These are phyloP conservation scores for Stegostoma tigrinum DNA, from an alignment of 2,113 vertebrate genomes.

Conservation along the genomic window DNA sequence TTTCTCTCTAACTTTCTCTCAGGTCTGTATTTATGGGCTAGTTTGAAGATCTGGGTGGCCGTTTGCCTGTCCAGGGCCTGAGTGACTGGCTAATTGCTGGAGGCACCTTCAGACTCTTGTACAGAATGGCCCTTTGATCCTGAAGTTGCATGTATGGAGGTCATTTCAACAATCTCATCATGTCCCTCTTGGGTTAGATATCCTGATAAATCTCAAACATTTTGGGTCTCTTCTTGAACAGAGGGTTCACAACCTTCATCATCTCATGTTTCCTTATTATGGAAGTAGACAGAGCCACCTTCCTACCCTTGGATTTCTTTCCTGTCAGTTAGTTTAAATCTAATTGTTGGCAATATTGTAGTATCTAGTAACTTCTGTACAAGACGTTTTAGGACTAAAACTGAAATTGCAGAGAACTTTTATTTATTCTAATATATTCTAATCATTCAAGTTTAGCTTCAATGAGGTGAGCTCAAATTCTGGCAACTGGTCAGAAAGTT, in stretches of 20 bases:
- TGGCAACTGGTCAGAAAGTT: neutral
- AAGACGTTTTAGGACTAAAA: neutral
- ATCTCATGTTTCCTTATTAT: no score
- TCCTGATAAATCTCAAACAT: conserved; percentile 64
- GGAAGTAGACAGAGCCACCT: no score
- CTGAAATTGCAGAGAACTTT: neutral
- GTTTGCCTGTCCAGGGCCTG: conserved; percentile 95
- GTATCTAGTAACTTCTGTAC: neutral
- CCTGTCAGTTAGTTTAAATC: neutral
- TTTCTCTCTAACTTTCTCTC: conserved; percentile 95
- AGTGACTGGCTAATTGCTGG: conserved; percentile 93
- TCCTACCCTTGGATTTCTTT: no score
- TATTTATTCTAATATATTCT: neutral
- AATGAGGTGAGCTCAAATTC: no score
- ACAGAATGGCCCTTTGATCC: conserved; percentile 87
- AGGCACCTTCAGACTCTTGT: conserved; percentile 92
- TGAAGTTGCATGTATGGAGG: conserved; percentile 89
- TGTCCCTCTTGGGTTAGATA: conserved; percentile 91
- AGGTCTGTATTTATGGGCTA: conserved; percentile 93
- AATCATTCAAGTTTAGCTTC: neutral
- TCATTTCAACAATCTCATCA: conserved; percentile 96
- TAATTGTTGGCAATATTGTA: neutral
- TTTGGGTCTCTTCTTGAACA: no score
- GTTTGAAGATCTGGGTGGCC: conserved; percentile 94
- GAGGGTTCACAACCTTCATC: no score